Percentiles rank a stretch among this genome's conserved stretches.
Evolutionary conservation across 2,888 invertebrate genomes (phyloP).

Genomic region (Nymphalis c-album): DNA sequence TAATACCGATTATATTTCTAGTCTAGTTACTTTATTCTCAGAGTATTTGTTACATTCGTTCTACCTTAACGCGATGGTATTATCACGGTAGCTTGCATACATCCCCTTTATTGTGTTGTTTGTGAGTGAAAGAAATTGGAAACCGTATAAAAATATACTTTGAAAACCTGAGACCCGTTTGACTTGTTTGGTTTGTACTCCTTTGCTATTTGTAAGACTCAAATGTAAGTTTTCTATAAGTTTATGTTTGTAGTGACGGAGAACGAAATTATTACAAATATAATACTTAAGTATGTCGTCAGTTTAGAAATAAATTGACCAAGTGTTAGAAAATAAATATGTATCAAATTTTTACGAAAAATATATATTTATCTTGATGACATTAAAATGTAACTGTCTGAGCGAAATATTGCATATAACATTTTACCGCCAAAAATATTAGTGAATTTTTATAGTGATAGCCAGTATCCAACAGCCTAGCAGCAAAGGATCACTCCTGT

Average conservation of each 20-base stretch:
- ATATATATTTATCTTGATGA: too few relatives aligned
- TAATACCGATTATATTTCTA: constrained; percentile 32
- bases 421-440: too few relatives aligned
- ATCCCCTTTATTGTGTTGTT: constrained; percentile 59
- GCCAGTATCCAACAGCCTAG: too few relatives aligned
- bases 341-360: too few relatives aligned
- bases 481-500: too few relatives aligned
- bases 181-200: constrained; percentile 57
- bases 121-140: constrained; percentile 66
- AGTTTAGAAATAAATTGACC: neutral
- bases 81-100: constrained; percentile 60
- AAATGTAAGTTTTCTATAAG: constrained; percentile 16
- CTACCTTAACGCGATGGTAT: constrained; percentile 51
- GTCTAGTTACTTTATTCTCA: constrained; percentile 49
- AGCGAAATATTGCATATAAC: too few relatives aligned
- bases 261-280: neutral
- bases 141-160: constrained; percentile 58
- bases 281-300: neutral
- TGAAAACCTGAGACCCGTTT: constrained; percentile 58
- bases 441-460: too few relatives aligned
- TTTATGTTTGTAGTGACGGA: constrained; percentile 4
- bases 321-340: too few relatives aligned
- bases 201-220: constrained; percentile 38
- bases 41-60: constrained; percentile 40
- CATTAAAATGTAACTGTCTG: too few relatives aligned